These are phyloP conservation scores for Lathamus discolor DNA, from an alignment of 2,113 vertebrate species.

Conservation along the genomic window DNA sequence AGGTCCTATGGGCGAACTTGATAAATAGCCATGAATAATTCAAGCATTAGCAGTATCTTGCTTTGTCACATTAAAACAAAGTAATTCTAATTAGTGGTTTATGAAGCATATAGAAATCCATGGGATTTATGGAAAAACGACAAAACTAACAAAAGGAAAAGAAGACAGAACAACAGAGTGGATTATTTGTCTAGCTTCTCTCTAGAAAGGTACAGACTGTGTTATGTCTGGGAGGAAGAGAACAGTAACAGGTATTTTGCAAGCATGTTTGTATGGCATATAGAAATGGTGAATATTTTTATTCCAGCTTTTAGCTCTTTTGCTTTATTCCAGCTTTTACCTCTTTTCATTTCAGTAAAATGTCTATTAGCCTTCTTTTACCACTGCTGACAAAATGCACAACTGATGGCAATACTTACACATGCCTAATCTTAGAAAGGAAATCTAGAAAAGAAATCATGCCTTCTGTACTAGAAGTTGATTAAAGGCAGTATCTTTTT, in stretches of 20 bases:
- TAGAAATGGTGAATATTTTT: not conserved
- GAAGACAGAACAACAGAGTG: not conserved
- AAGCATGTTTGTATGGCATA: not conserved
- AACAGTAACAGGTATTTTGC: not conserved
- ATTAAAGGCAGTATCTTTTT: not conserved
- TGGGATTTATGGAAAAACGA: not conserved
- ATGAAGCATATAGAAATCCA: not conserved
- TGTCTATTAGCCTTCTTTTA: not conserved
- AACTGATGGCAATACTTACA: not conserved
- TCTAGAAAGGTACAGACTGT: not conserved
- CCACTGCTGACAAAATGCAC: not conserved
- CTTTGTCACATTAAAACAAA: not conserved
- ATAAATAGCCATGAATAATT: not conserved
- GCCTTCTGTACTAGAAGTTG: not conserved
- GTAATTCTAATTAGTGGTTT: not conserved
- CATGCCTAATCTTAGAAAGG: not conserved
- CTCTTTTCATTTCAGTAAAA: not conserved
- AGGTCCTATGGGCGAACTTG: not conserved
- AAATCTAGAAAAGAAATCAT: not conserved
- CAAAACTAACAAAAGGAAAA: not conserved
- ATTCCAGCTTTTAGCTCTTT: not conserved
- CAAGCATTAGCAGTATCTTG: not conserved
- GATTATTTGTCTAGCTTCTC: not conserved
- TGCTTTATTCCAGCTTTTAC: not conserved
- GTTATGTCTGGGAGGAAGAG: not conserved